A percentile compares a stretch with the other conserved stretches of the same genome.
Conservation (phyloP, 1,140 invertebrate species). For the Temnothorax nylanderi region DNA sequence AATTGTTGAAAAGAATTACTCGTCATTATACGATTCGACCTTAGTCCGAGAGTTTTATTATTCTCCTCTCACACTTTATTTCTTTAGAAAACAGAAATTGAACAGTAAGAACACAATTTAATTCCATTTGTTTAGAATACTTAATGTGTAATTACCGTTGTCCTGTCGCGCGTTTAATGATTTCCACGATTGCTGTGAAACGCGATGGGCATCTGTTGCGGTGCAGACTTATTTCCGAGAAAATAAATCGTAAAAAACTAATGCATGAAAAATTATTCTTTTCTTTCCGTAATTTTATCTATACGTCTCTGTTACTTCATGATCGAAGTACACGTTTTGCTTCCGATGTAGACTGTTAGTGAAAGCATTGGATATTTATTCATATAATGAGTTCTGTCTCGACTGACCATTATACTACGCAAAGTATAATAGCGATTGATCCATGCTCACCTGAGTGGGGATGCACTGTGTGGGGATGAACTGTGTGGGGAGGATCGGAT, state of each 20-base stretch:
- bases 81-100: background rate
- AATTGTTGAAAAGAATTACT: background rate
- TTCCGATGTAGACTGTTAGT: background rate
- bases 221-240: background rate
- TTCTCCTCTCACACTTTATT: background rate
- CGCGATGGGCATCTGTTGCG: background rate
- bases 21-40: background rate
- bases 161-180: background rate
- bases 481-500: background rate
- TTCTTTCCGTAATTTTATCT: background rate
- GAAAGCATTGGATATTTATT: background rate
- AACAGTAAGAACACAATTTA: background rate
- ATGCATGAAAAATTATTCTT: background rate
- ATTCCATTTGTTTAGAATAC: background rate
- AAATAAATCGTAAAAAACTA: background rate
- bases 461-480: no score
- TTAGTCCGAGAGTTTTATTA: background rate
- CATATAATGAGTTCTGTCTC: background rate
- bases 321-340: background rate
- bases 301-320: background rate
- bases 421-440: conserved; percentile 27
- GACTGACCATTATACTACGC: background rate
- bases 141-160: background rate
- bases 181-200: background rate
- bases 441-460: background rate